A percentile compares a stretch with the other conserved stretches of the same genome.
phyloP scores from a whole-genome alignment of 1,140 invertebrate genomes.

The Atta texana region DNA sequence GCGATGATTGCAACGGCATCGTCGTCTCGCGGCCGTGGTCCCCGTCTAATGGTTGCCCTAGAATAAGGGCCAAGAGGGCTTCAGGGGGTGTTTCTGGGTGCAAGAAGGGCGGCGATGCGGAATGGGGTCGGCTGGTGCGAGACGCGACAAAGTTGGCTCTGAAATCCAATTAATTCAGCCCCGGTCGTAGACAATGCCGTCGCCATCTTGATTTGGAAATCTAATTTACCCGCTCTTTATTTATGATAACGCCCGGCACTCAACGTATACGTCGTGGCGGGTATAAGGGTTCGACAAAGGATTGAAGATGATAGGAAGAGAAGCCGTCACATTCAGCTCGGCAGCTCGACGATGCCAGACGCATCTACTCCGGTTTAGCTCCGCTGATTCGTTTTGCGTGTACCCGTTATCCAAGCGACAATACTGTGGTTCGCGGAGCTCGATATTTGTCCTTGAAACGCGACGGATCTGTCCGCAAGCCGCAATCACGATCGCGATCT shows the following conservation, averaged over 20 bases:
- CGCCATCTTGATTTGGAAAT: conserved; percentile 83
- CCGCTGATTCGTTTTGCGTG: conserved; percentile 33
- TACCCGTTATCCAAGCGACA: conserved; percentile 60
- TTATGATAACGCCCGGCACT: conserved; percentile 82
- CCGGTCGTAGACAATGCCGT: conserved; percentile 80
- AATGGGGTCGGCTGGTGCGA: conserved; percentile 61
- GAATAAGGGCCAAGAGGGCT: conserved; percentile 31
- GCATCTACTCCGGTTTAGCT: conserved; percentile 19
- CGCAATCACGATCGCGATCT: conserved; percentile 63
- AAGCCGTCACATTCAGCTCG: conserved; percentile 76
- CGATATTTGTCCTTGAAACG: conserved; percentile 63
- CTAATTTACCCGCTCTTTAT: conserved; percentile 84
- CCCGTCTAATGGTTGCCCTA: conserved; percentile 37
- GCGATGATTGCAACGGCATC: conserved; percentile 16
- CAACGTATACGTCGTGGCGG: conserved; percentile 74
- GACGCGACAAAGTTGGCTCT: conserved; percentile 79
- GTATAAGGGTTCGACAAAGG: conserved; percentile 79
- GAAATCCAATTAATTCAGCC: conserved; percentile 83
- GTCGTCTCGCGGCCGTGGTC: conserved; percentile 27
- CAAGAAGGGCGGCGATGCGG: conserved; percentile 36
- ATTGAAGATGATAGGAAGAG: conserved; percentile 76
- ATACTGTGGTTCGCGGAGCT: conserved; percentile 56
- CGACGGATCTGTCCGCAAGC: conserved; percentile 57
- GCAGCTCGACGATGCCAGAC: conserved; percentile 53
- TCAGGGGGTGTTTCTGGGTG: neutral